Evolutionary conservation across 2,888 invertebrate species (phyloP), one percentile per base, ranked within the genome.

Genomic region (Dimorphilus gyrociliatus): DNA sequence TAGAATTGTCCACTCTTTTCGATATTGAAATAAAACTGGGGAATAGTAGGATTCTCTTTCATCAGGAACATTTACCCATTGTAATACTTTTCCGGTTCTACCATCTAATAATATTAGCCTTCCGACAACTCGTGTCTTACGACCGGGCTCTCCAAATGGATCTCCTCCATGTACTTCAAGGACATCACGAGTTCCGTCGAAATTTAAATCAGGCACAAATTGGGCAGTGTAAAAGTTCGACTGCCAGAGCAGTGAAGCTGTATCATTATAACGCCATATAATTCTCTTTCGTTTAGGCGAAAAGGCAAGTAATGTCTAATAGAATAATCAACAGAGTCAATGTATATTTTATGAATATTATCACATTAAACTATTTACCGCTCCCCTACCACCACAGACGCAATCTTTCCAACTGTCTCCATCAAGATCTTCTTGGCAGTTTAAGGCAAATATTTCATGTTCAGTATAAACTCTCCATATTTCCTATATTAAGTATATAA

Each of bases 381-480:
- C 80, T 42, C 74, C 72, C 36, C 74, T 65, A 15, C 81, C 81
- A 7, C 75, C 73, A 18, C 73, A 71, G 28, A 81, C 56, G 52
- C 81, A 81, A 54, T 81, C 81, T 23, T 67, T 65, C 31, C 72
- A 63, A 4, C 69, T 69, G 58, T 81, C 81, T 4, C 59, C 60
- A 47, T 75, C 75, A 6, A 81, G 54, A 55, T 81, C 81, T 12
- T 68, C 64, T 13, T 69, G 69, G 54, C 81, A 81, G 45, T 76
- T 74, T 17, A 81, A 50, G 1, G 73, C 73, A 54, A 75, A 78
- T 13, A 81, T 70, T 41, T 77, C 74, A 44, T 78, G 75, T 21
- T 71, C 66, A 4, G 74, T 32, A 72, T 78, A 78, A 40, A 72
- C 70, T 23, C 72, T 71, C 81, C 81, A 81, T 10, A 80, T 46